phyloP scores from a whole-genome alignment of 2,113 vertebrate genomes.

The Nycticryphes semicollaris region DNA sequence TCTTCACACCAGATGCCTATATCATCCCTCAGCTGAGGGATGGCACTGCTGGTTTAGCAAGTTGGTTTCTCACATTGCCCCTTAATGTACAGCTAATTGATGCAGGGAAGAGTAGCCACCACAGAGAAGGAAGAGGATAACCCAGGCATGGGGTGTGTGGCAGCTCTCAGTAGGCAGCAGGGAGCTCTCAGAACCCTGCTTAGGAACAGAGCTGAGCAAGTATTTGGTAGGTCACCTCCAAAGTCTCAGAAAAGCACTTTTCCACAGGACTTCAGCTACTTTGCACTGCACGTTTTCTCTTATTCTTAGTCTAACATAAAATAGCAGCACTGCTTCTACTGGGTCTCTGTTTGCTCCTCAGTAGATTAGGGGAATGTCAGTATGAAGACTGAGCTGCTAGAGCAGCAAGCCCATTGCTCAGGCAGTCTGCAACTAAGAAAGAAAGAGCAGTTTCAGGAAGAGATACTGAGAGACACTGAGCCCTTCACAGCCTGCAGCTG shows the following conservation, averaged over 20 bases:
- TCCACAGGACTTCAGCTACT: background rate
- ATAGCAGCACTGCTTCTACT: background rate
- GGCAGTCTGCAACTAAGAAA: background rate
- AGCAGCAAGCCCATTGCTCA: background rate
- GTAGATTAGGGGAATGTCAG: background rate
- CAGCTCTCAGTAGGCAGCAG: background rate
- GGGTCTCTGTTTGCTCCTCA: background rate
- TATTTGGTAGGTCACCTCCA: background rate
- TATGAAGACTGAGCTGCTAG: background rate
- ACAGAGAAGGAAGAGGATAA: background rate
- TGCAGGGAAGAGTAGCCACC: background rate
- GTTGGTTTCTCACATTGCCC: background rate
- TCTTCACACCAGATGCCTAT: too few species aligned
- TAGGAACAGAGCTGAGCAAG: background rate
- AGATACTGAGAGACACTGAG: background rate
- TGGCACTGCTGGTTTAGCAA: background rate
- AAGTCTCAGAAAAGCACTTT: background rate
- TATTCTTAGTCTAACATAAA: background rate
- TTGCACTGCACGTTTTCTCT: background rate
- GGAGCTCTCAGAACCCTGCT: background rate
- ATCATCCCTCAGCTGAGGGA: background rate
- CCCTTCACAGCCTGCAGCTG: background rate
- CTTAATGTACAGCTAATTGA: background rate
- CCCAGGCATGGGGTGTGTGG: fast-evolving
- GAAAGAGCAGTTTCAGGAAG: background rate